These are phyloP conservation scores for Drosophila fuyamai DNA, from an alignment of 1,140 invertebrate genomes.

Conservation along the genomic window DNA sequence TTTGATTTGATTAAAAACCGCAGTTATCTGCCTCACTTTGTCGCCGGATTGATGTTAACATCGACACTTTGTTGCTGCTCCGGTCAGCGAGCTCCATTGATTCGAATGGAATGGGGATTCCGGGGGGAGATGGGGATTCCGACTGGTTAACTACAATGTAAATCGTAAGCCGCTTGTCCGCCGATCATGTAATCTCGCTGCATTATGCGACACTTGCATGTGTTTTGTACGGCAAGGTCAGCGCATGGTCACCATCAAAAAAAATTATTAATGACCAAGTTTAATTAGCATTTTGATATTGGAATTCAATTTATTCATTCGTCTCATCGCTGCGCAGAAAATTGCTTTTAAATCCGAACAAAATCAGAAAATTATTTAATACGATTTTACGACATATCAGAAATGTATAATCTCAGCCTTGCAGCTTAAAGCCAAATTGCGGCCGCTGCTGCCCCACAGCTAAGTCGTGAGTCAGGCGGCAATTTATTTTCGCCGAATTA, in stretches of 20 bases:
- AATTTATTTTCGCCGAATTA: conserved; percentile 82
- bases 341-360: conserved; percentile 20
- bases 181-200: conserved; percentile 37
- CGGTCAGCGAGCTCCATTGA: conserved; percentile 29
- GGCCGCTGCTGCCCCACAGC: conserved; percentile 41
- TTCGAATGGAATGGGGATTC: not conserved
- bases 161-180: conserved; percentile 44
- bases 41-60: conserved; percentile 65
- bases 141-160: conserved; percentile 40
- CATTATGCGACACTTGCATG: conserved; percentile 44
- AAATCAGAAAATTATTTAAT: conserved; percentile 39
- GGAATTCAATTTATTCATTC: conserved; percentile 40
- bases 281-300: conserved; percentile 68
- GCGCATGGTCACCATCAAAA: conserved; percentile 24
- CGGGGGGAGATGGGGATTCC: not conserved
- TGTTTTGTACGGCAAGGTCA: conserved; percentile 61
- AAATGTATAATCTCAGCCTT: conserved; percentile 62
- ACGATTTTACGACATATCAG: conserved; percentile 45
- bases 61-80: conserved; percentile 63
- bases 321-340: conserved; percentile 32
- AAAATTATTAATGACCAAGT: conserved; percentile 47
- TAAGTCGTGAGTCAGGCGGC: conserved; percentile 75
- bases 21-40: conserved; percentile 78
- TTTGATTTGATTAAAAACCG: conserved; percentile 81
- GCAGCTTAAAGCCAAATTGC: conserved; percentile 62